Conservation (phyloP, 1,140 invertebrate species). For the Colletes latitarsis region DNA sequence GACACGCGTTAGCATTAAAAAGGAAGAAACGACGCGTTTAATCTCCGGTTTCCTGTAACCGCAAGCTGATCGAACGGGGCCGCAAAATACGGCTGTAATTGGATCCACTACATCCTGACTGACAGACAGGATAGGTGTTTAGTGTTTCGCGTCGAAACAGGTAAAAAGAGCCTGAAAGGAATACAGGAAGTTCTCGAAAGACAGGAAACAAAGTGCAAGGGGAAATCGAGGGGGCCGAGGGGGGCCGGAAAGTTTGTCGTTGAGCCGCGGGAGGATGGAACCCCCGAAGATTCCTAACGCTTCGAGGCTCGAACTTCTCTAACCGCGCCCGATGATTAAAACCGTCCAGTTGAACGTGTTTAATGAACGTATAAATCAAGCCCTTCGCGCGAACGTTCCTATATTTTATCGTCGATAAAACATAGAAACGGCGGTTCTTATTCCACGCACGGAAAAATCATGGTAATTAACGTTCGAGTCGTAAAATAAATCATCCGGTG, state of each 20-base stretch:
- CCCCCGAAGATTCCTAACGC: conserved; percentile 6
- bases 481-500: conserved; percentile 42
- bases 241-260: conserved; percentile 30
- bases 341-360: background rate
- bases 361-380: conserved; percentile 13
- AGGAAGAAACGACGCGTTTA: conserved; percentile 34
- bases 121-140: conserved; percentile 20
- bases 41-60: conserved; percentile 45
- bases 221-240: background rate
- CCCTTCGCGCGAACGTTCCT: background rate
- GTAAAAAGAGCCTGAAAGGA: background rate
- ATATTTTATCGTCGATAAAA: conserved; percentile 28
- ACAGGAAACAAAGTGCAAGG: conserved; percentile 19
- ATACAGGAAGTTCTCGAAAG: conserved; percentile 28
- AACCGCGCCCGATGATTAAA: conserved; percentile 19
- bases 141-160: conserved; percentile 25
- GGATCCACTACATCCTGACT: conserved; percentile 30
- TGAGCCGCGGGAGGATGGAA: conserved; percentile 1
- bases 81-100: conserved; percentile 34
- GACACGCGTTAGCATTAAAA: background rate
- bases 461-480: conserved; percentile 42
- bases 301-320: conserved; percentile 10
- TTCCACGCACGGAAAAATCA: background rate
- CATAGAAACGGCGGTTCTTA: background rate
- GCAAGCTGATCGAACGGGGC: conserved; percentile 23